Evolutionary conservation across 2,113 vertebrate species (phyloP).

Genomic region (Saimiri boliviensis): DNA sequence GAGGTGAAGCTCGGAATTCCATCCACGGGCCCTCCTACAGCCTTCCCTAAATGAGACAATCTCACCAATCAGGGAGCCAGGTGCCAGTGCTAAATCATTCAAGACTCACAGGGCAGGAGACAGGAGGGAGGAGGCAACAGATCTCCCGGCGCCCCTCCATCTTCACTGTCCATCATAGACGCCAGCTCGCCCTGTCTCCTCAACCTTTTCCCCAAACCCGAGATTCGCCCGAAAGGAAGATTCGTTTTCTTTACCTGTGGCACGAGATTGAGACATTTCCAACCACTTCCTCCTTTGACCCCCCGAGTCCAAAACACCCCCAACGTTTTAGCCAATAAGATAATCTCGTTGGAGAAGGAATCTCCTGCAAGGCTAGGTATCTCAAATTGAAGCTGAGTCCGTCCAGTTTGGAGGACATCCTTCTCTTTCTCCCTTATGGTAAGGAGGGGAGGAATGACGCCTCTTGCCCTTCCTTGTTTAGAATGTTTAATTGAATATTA

Average conservation of each 20-base stretch:
- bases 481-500: neutral
- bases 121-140: neutral
- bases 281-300: neutral
- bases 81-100: slow-evolving; percentile 2
- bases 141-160: neutral
- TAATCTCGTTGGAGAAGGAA: neutral
- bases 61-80: neutral
- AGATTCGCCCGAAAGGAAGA: neutral
- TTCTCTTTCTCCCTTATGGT: neutral
- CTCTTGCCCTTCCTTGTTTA: neutral
- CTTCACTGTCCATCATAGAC: neutral
- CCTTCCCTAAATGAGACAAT: neutral
- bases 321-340: neutral
- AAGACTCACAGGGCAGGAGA: neutral
- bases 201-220: neutral
- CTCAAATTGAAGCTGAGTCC: neutral
- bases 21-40: neutral
- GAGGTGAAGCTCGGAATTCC: neutral
- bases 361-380: neutral
- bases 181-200: neutral
- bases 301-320: neutral
- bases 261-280: slow-evolving; percentile 16
- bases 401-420: neutral
- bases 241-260: slow-evolving; percentile 42
- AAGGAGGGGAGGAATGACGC: neutral